phyloP scores from a whole-genome alignment of 2,888 invertebrate genomes.

The Polydesmus complanatus region DNA sequence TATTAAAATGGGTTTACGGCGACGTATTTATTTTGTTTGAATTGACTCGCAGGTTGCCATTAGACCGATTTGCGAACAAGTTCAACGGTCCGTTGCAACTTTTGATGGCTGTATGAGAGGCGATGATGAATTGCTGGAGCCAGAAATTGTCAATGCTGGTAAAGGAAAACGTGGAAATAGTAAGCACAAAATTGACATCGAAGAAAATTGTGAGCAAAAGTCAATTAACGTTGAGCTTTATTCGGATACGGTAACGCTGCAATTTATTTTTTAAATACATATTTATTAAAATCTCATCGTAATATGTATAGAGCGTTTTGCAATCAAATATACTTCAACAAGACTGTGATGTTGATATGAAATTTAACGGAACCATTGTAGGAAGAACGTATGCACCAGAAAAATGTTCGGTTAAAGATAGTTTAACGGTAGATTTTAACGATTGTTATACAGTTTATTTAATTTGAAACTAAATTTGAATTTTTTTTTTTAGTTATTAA shows the following conservation, averaged over 20 bases:
- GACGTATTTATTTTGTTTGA: slow-evolving; percentile 1
- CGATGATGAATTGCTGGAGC: slow-evolving; percentile 23
- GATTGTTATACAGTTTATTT: background rate
- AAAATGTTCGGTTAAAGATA: slow-evolving; percentile 57
- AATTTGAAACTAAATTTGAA: background rate
- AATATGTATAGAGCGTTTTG: background rate
- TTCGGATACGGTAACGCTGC: slow-evolving; percentile 9
- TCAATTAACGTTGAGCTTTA: slow-evolving; percentile 24
- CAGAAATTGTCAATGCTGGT: slow-evolving; percentile 33
- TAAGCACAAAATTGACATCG: slow-evolving; percentile 18
- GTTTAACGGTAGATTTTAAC: slow-evolving; percentile 35
- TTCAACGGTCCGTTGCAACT: slow-evolving; percentile 44
- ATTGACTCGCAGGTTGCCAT: slow-evolving; percentile 23
- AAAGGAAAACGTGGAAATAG: slow-evolving; percentile 23
- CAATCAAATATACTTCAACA: background rate
- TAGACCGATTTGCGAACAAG: slow-evolving; percentile 24
- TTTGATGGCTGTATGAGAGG: slow-evolving; percentile 58
- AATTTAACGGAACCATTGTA: slow-evolving; percentile 55
- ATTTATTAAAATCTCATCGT: too few species aligned
- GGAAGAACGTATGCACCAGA: slow-evolving; percentile 64
- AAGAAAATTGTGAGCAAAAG: slow-evolving; percentile 1
- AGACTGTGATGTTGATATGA: slow-evolving; percentile 52
- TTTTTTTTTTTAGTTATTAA: slow-evolving; percentile 7
- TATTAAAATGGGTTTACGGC: background rate
- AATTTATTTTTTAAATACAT: too few species aligned